Percentiles rank a stretch among this genome's conserved stretches.
phyloP scores from a whole-genome alignment of 2,113 vertebrate species.

The Oreochromis aureus region DNA sequence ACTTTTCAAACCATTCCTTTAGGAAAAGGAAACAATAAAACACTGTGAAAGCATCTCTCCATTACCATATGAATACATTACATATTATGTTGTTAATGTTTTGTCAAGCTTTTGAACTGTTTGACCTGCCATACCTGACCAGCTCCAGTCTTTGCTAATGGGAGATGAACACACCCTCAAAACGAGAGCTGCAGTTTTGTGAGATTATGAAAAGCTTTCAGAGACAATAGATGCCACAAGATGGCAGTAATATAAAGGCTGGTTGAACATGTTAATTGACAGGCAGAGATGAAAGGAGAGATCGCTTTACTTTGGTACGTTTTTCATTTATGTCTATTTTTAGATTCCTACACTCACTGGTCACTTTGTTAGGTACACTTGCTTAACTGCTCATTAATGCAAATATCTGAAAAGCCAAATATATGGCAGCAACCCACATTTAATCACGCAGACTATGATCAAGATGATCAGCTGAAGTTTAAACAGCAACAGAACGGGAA shows the following conservation, averaged over 20 bases:
- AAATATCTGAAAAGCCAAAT: not conserved
- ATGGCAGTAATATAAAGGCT: no score
- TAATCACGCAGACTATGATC: not conserved
- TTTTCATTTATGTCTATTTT: no score
- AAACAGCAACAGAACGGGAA: not conserved
- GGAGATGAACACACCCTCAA: no score
- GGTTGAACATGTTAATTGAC: no score
- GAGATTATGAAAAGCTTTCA: no score
- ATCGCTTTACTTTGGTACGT: no score
- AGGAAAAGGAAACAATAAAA: not conserved
- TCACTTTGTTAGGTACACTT: not conserved
- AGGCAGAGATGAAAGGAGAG: no score
- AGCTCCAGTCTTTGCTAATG: no score
- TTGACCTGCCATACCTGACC: no score
- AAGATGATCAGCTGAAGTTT: fast-evolving
- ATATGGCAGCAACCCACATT: not conserved
- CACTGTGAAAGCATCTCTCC: not conserved
- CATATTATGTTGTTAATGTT: not conserved
- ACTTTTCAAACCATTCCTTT: not conserved
- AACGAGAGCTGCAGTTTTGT: no score
- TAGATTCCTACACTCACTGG: not conserved
- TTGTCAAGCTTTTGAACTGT: no score
- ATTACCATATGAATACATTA: not conserved
- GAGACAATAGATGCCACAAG: no score
- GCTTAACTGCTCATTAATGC: not conserved